Evolutionary conservation across 2,113 vertebrate genomes (phyloP), one percentile per base, ranked within the genome.

Genomic region (Nematolebias whitei): DNA sequence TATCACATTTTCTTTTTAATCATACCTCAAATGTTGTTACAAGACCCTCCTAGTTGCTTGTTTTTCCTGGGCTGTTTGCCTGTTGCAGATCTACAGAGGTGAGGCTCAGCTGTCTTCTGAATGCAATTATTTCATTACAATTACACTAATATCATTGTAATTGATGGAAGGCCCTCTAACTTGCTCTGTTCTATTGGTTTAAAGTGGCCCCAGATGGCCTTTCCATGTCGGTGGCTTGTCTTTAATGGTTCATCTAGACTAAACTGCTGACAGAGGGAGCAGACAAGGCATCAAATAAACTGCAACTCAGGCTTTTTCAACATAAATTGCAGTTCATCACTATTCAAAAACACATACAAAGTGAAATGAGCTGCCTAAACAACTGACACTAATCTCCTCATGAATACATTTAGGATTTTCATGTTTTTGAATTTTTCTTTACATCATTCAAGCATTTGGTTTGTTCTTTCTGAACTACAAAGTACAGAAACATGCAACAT

Each of bases 121-220:
- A 87, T 87, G 82, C 58, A 70, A 88, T 90, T 87, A 91, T 90
- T 88, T 85, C 73, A 87, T 88, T 87, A 87, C 74, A 72, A 86
- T 90, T 81, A 75, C 73, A 54, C 79, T 90, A 89, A 90, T 90
- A 85, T 71, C 83, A 59, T 84, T 89, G 78, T 90, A 90, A 91
- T 90, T 89, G 90, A 92, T 76, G 76, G 77, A 87, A 78, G 81
- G 81, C 85, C 85, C 84, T 75, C 53, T 41, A 83, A 71, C 63
- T 75, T 78, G 79, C 77, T 64, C 82, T 56, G 29, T 68, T 62
- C 82, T 83, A 87, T 87, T 83, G 85, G 78, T 82, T 81, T 80
- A 80, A 87, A 87, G 80, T 86, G 84, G 80, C 78, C 85, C 65
- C 51, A 12, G 76, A 81, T 82, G 85, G 74, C 79, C 52, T 67